Evolutionary conservation across 2,113 vertebrate genomes (phyloP).

Genomic region (Nettapus auritus): DNA sequence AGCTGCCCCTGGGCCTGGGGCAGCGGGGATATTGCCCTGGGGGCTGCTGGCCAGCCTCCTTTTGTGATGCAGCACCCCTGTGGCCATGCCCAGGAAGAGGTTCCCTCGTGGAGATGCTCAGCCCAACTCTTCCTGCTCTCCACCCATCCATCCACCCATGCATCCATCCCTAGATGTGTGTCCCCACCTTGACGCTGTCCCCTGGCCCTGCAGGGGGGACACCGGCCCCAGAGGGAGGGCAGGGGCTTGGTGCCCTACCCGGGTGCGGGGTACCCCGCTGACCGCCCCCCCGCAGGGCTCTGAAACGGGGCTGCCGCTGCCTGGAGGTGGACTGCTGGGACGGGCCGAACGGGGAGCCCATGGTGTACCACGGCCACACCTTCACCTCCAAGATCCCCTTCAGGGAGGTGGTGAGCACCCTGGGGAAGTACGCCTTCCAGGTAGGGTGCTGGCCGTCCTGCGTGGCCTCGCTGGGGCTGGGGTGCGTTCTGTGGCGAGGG

Average conservation of each 20-base stretch:
- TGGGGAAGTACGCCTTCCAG: conserved; percentile 93
- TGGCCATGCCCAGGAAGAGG: not conserved
- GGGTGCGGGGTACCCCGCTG: not conserved
- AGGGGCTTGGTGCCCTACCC: not conserved
- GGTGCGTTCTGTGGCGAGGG: not conserved
- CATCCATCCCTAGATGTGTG: not conserved
- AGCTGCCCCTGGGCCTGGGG: not conserved
- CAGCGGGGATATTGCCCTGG: not conserved
- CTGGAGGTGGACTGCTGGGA: conserved; percentile 97
- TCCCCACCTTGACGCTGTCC: not conserved
- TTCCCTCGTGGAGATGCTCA: not conserved
- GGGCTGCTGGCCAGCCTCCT: too few relatives aligned
- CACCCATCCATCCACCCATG: not conserved
- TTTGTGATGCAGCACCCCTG: not conserved
- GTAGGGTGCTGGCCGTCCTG: conserved; percentile 64
- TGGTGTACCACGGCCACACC: conserved; percentile 95
- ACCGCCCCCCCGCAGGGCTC: conserved; percentile 72
- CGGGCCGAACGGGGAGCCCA: conserved; percentile 88
- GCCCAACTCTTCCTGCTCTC: not conserved
- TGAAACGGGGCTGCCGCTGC: conserved; percentile 93
- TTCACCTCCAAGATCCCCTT: conserved; percentile 95
- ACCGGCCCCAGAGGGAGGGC: not conserved
- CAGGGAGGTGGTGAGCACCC: conserved; percentile 85
- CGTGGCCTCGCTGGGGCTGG: not conserved
- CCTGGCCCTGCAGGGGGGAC: not conserved